Evolutionary conservation across 2,888 invertebrate species (phyloP), one percentile per base, ranked within the genome.

Genomic region (Eupithecia subumbrata): DNA sequence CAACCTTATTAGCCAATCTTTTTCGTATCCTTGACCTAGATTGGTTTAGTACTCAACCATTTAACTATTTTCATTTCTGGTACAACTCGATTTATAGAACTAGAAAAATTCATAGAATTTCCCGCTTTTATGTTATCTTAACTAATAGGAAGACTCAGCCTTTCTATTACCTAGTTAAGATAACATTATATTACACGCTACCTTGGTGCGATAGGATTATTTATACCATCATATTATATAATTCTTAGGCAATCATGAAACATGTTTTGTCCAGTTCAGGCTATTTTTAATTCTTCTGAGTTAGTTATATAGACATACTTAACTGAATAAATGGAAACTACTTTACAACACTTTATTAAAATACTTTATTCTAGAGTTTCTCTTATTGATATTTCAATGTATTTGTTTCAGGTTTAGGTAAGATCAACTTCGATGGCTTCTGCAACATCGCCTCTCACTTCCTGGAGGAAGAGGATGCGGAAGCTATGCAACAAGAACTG

Each of bases 401-500:
- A 3, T 60, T 76, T 68, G 77, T 85, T 88, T 63, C 89, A 96
- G 97, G 96, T 78, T 95, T 96, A 72, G 99, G 99, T 67, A 98
- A 97, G 94, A 98, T 99, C 76, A 98, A 98, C 89, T 99, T 99
- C 86, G 99, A 99, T 86, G 98, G 97, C 79, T 99, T 99, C 95
- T 97, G 98, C 90, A 96, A 96, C 86, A 98, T 99, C 82, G 98
- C 98, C 66, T 97, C 98, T 79, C 97, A 98, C 92, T 99, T 99
- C 95, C 96, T 99, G 73, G 98, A 99, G 85, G 98, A 98, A 88
- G 99, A 99, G 88, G 99, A 99, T 86, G 98, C 98, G 78, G 99
- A 99, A 91, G 98, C 98, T 79, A 98, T 98, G 96, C 98, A 98
- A 92, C 98, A 99, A 88, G 99, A 99, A 95, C 95, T 99, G 85